A percentile compares a stretch with the other conserved stretches of the same genome.
phyloP scores from a whole-genome alignment of 2,113 vertebrate genomes.

The Nycticorax nycticorax region DNA sequence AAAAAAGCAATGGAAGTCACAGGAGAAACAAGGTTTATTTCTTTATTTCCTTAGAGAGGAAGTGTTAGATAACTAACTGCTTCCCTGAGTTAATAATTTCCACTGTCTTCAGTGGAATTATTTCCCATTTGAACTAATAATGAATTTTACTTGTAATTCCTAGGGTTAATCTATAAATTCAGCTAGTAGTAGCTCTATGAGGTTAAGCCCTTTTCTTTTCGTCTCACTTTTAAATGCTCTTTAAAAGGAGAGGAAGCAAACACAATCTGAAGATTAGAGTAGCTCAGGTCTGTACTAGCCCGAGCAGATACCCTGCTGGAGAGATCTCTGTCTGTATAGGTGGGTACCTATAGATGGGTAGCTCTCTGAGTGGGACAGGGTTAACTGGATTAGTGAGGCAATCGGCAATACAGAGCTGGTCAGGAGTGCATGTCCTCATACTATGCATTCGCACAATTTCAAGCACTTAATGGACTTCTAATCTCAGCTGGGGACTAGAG shows the following conservation, averaged over 20 bases:
- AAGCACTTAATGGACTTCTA: not conserved
- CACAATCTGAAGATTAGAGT: not conserved
- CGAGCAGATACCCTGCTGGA: not conserved
- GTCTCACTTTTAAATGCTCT: not conserved
- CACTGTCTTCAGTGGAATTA: not conserved
- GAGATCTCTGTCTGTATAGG: not conserved
- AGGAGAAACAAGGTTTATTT: not conserved
- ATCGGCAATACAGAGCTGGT: not conserved
- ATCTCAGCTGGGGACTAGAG: slow-evolving; percentile 18
- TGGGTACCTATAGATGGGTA: not conserved
- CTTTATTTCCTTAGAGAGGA: not conserved
- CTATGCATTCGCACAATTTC: not conserved
- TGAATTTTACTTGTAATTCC: not conserved
- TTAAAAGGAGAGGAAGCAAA: not conserved
- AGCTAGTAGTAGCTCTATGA: not conserved
- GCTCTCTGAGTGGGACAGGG: not conserved
- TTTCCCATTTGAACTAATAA: not conserved
- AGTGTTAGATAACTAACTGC: not conserved
- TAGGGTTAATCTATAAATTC: not conserved
- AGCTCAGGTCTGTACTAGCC: not conserved
- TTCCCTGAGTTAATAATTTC: not conserved
- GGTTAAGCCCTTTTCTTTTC: not conserved
- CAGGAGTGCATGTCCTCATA: not conserved
- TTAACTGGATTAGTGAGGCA: not conserved
- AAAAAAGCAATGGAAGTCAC: not conserved